Conservation (phyloP, 2,113 vertebrate species). For the Anhinga rufa region DNA sequence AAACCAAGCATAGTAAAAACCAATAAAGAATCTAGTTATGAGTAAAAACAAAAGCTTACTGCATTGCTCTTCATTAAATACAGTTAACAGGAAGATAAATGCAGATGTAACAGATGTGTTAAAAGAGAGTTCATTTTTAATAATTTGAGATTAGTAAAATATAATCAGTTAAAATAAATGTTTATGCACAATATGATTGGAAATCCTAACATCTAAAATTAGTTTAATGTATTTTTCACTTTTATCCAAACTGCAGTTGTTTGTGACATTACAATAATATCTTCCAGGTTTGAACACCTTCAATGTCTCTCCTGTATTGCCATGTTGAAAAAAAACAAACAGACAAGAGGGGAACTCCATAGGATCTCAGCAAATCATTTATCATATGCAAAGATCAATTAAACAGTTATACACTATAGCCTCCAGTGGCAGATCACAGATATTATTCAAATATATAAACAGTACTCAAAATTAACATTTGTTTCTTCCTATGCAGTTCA, state of each 20-base stretch:
- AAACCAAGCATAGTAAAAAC: neutral
- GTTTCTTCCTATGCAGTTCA: neutral
- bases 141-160: neutral
- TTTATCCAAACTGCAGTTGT: neutral
- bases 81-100: neutral
- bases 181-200: neutral
- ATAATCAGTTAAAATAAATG: neutral
- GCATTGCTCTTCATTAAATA: neutral
- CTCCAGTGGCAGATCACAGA: neutral
- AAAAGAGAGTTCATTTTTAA: neutral
- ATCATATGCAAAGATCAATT: neutral
- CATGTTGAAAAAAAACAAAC: neutral
- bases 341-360: neutral
- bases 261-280: neutral
- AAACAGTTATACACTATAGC: neutral
- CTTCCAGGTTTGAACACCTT: neutral
- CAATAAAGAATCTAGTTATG: neutral
- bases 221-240: neutral
- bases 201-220: neutral
- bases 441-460: neutral
- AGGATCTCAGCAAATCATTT: neutral
- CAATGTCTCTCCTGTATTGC: neutral
- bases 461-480: neutral
- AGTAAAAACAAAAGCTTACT: neutral
- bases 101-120: neutral